Percentiles rank a stretch among this genome's conserved stretches.
These are phyloP conservation scores for Pegoplata infirma DNA, from an alignment of 2,888 invertebrate species.

Conservation along the genomic window DNA sequence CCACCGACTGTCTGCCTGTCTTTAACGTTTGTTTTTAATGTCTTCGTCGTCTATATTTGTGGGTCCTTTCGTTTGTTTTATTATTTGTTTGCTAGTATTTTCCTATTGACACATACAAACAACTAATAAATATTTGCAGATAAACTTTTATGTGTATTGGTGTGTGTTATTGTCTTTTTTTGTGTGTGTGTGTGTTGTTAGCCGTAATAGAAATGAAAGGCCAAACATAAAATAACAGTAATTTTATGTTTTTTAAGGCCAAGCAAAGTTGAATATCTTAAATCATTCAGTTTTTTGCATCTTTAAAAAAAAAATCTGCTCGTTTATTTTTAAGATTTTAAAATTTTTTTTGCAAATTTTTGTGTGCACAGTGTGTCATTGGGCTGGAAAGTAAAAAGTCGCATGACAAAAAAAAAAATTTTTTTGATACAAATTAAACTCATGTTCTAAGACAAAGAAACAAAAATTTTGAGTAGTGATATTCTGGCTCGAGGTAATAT, in stretches of 20 bases:
- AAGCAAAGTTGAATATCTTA: not conserved
- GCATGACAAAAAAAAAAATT: no score
- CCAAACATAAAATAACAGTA: constrained; percentile 7
- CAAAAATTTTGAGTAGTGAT: no score
- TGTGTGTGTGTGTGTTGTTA: not conserved
- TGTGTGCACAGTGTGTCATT: not conserved
- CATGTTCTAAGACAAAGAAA: no score
- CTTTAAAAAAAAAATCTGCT: no score
- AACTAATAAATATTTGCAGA: constrained; percentile 43
- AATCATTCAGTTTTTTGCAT: constrained; percentile 30
- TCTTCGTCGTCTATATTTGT: not conserved
- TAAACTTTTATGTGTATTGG: not conserved
- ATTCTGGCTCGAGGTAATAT: no score
- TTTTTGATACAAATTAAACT: no score
- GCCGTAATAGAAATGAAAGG: constrained; percentile 7
- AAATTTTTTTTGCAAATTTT: not conserved
- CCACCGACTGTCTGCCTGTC: not conserved
- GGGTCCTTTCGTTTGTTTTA: not conserved
- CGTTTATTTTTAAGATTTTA: not conserved
- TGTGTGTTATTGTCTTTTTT: not conserved
- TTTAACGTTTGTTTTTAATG: constrained; percentile 12
- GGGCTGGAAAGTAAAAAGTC: no score
- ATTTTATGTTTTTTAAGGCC: constrained; percentile 17
- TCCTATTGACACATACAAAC: constrained; percentile 11
- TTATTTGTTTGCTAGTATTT: not conserved